These are phyloP conservation scores for Acanthacorydalis orientalis DNA, from an alignment of 2,888 invertebrate genomes.

Conservation along the genomic window DNA sequence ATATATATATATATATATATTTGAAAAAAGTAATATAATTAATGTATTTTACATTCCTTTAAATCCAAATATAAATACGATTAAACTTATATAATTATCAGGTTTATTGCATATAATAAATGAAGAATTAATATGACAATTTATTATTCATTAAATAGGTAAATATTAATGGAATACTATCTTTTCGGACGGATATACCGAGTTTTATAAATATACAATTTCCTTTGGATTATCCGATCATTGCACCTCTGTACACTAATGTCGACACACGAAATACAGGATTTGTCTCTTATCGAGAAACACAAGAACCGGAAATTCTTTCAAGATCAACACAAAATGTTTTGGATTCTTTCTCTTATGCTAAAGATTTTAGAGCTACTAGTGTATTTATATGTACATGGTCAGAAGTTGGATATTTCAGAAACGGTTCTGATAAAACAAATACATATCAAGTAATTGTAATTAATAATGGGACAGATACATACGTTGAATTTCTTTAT, in stretches of 20 bases:
- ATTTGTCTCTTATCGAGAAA: conserved; percentile 54
- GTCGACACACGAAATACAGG: conserved; percentile 66
- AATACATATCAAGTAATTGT: conserved; percentile 74
- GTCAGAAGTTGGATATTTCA: conserved; percentile 70
- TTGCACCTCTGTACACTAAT: conserved; percentile 84
- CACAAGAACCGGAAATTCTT: conserved; percentile 39
- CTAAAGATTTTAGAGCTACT: conserved; percentile 53
- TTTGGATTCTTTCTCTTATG: conserved; percentile 53
- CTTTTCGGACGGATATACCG: conserved; percentile 77
- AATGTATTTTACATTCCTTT: too few relatives aligned
- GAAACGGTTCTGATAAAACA: conserved; percentile 44
- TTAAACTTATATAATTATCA: background rate
- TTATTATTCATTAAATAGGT: conserved; percentile 41
- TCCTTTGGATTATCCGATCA: conserved; percentile 73
- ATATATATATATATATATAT: too few relatives aligned
- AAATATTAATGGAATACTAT: conserved; percentile 77
- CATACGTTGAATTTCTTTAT: conserved; percentile 77
- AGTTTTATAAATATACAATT: conserved; percentile 77
- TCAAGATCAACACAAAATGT: conserved; percentile 53
- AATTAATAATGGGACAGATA: conserved; percentile 57
- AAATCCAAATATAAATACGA: background rate
- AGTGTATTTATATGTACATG: conserved; percentile 80
- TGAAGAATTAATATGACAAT: background rate
- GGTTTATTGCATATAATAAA: background rate
- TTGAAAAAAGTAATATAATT: too few relatives aligned